phyloP scores from a whole-genome alignment of 2,888 invertebrate species.

The Punctoribates punctum region DNA sequence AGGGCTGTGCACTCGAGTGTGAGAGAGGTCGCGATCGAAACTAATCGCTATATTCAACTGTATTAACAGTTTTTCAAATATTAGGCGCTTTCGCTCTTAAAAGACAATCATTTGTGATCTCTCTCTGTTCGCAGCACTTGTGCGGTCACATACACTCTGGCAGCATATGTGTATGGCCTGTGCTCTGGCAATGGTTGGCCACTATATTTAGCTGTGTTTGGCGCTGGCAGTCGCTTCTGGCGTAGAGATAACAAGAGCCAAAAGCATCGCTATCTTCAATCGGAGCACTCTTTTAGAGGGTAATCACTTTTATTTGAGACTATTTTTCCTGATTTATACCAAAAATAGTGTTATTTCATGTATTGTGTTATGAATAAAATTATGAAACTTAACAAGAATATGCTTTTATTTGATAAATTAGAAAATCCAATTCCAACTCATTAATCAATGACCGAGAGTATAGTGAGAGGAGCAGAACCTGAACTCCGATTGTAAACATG shows the following conservation, averaged over 20 bases:
- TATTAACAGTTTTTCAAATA: not conserved
- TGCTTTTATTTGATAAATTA: too few species aligned
- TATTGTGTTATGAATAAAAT: conserved; percentile 6
- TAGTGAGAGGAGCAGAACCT: too few species aligned
- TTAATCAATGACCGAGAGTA: too few species aligned
- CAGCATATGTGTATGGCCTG: not conserved
- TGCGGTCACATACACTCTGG: conserved; percentile 31
- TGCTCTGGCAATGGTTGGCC: not conserved
- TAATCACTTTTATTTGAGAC: conserved; percentile 12
- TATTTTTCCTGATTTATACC: not conserved
- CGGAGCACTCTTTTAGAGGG: conserved; percentile 13
- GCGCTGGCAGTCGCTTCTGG: conserved; percentile 10
- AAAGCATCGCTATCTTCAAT: conserved; percentile 25
- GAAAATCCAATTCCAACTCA: too few species aligned
- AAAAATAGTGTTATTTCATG: not conserved
- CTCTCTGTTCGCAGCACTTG: not conserved
- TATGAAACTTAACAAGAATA: too few species aligned
- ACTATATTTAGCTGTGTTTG: conserved; percentile 35
- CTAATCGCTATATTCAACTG: not conserved
- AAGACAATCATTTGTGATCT: not conserved
- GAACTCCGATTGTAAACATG: too few species aligned
- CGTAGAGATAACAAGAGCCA: conserved; percentile 32
- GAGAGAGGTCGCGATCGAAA: not conserved
- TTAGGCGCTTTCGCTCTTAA: not conserved
- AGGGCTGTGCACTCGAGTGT: not conserved